Evolutionary conservation across 2,888 invertebrate species (phyloP), one percentile per base, ranked within the genome.

Genomic region (Chirona hameri): DNA sequence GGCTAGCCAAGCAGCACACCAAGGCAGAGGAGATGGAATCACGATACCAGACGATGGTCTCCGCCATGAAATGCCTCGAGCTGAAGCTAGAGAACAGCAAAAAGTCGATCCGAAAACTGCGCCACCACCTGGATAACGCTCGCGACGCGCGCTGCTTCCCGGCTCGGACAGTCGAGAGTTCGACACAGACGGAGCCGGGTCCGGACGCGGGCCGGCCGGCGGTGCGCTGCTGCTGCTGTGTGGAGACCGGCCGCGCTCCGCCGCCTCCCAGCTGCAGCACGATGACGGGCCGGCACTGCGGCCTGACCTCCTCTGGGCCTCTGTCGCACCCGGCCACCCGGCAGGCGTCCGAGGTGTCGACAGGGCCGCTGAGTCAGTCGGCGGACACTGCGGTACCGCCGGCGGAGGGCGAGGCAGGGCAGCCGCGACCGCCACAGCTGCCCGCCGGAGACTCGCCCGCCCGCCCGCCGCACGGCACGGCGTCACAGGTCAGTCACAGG

Each of bases 21-120:
- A 95, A 91, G 93, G 94, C 85, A 93, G 94, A 88, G 92, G 95
- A 85, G 93, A 93, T 86, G 91, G 93, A 86, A 95, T 96, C 89
- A 94, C 96, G 87, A 90, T 95, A 83, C 94, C 95, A 82, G 90
- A 96, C 85, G 95, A 95, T 27, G 95, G 97, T 89, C 95, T 96
- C 88, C 95, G 96, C 89, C 95, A 96, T 12, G 93, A 94, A 83
- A 96, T 96, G 89, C 96, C 96, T 89, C 93, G 97, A 87, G 96
- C 97, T 89, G 94, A 95, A 18, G 95, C 96, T 21, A 93, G 94
- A 81, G 89, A 96, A 83, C 95, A 96, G 88, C 95, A 96, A 88
- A 93, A 95, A 82, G 84, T 88, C 76, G 87, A 88, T 81, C 86
- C 87, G 57, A 85, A 88, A 83, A 94, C 92, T 82, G 92, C 93